Base-by-base conservation (phyloP, 2,797 vertebrate genomes). In the Benthosema pterotum region DNA sequence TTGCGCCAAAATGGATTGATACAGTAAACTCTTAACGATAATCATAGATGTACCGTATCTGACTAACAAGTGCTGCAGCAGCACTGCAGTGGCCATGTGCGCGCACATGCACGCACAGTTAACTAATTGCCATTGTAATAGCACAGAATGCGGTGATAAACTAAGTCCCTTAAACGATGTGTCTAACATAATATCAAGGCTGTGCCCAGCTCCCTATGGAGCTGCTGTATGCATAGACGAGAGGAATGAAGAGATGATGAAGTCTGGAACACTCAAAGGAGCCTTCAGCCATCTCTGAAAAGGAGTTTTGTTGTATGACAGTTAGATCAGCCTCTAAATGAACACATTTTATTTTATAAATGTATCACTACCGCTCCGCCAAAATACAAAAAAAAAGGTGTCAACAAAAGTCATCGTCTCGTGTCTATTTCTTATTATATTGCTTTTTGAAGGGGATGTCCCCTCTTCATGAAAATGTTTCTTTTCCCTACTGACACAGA, bases 21-120 rank as follows among this genome's bases (percentile, higher is more conserved):
- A 56, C 15, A 52, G 51, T 19, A 53, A 63, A 47, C 50, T 66
- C 32, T 65, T 46, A 13, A n/a, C 14, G 43, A 6, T 54, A 60
- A 52, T 57, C n/a, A n/a, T 55, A 60, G 60, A 81, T 73, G 67
- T 64, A 74, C 67, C 25, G 52, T 52, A 70, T 55, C 67, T 56
- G 43, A 45, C 68, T 54, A n/a, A 63, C 51, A 73, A 11, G 32
- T 32, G 62, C 69, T 59, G 56, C 68, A 54, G 58, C 43, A 58
- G 71, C 62, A 46, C 52, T 59, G 42, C 55, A 75, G 58, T 78
- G 49, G 47, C 45, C 25, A 52, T 12, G 8, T 19, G 1, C 18
- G 18, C 6, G 12, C 22, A 5, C 51, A 55, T 42, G n/a, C 48
- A 65, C 68, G 5, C 28, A 28, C 28, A 4, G n/a, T n/a, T 18